A percentile compares a stretch with the other conserved stretches of the same genome.
phyloP scores from a whole-genome alignment of 1,140 invertebrate genomes.

The Papilio xuthus region DNA sequence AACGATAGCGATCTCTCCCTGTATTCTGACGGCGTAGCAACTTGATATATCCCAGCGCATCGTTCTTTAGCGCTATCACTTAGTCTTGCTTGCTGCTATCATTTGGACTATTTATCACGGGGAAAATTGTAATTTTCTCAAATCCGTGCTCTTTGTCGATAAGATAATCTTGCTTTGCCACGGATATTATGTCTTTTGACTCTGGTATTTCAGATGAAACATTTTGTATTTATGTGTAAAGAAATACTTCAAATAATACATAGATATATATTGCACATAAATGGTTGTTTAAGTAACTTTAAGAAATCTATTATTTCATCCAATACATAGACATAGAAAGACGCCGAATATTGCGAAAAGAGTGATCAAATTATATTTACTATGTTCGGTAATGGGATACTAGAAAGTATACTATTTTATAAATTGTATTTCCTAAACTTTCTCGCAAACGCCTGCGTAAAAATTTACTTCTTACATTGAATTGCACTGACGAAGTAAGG shows the following conservation, averaged over 20 bases:
- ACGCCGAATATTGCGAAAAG: too few species aligned
- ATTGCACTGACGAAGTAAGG: neutral
- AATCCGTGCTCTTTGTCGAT: neutral
- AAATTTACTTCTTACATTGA: neutral
- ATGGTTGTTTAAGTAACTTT: neutral
- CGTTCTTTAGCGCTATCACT: slow-evolving; percentile 52
- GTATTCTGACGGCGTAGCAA: slow-evolving; percentile 51
- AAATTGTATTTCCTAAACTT: neutral
- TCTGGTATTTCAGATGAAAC: neutral
- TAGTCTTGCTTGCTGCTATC: slow-evolving; percentile 41
- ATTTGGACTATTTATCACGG: neutral
- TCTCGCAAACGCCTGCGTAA: neutral
- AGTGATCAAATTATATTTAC: too few species aligned
- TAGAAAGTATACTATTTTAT: neutral
- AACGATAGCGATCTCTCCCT: slow-evolving; percentile 70
- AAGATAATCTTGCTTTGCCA: neutral
- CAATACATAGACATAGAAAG: too few species aligned
- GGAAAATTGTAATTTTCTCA: slow-evolving; percentile 32
- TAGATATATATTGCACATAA: neutral
- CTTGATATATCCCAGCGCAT: slow-evolving; percentile 51
- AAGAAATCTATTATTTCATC: neutral
- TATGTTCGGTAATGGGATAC: neutral
- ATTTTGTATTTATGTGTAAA: neutral
- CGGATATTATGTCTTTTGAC: neutral
- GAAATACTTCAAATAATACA: neutral